These are phyloP conservation scores for Leptobrachium leishanense DNA, from an alignment of 2,113 vertebrate species.

Conservation along the genomic window DNA sequence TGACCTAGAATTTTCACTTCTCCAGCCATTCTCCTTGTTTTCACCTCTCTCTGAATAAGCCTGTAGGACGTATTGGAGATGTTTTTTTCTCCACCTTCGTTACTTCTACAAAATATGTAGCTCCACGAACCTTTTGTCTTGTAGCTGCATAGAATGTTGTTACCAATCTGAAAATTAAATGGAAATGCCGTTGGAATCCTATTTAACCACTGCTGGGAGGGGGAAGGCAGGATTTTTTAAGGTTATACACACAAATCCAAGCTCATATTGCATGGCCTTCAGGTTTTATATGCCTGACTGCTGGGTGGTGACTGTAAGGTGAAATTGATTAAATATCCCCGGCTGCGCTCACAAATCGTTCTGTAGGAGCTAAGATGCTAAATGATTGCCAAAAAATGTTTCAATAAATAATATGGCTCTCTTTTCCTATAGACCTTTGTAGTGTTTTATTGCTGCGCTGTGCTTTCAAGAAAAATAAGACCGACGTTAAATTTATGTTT, in stretches of 20 bases:
- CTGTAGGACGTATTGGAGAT: not conserved
- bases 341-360: conserved; percentile 57
- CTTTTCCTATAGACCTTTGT: not conserved
- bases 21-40: no score
- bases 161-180: conserved; percentile 73
- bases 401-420: not conserved
- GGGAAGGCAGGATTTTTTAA: conserved; percentile 58
- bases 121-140: conserved; percentile 37
- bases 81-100: not conserved
- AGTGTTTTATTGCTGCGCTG: no score
- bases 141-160: conserved; percentile 67
- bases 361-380: not conserved
- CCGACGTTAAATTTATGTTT: no score
- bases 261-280: conserved; percentile 47
- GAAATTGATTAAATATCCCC: conserved; percentile 58
- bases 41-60: no score
- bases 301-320: conserved; percentile 47
- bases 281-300: conserved; percentile 48
- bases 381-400: not conserved
- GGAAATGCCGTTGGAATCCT: conserved; percentile 74
- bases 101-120: conserved; percentile 34
- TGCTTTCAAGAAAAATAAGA: no score
- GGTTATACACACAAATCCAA: conserved; percentile 48
- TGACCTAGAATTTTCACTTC: no score
- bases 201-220: conserved; percentile 70